These are phyloP conservation scores for Zele albiditarsus DNA, from an alignment of 2,888 invertebrate genomes.

Conservation along the genomic window DNA sequence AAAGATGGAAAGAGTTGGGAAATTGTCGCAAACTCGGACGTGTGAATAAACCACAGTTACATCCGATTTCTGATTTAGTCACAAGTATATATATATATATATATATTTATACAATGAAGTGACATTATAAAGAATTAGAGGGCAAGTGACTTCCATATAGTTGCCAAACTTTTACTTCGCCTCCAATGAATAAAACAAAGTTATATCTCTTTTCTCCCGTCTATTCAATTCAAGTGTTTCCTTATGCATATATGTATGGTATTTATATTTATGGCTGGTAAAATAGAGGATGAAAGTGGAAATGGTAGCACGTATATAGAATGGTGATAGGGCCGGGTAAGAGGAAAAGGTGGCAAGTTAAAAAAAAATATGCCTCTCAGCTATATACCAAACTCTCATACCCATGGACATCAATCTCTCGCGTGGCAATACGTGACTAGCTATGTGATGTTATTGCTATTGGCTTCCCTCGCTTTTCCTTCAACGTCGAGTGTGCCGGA, in stretches of 20 bases:
- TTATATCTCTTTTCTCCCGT: neutral
- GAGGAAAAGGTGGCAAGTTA: neutral
- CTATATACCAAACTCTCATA: constrained; percentile 5
- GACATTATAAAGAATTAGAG: too few species aligned
- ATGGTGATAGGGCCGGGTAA: neutral
- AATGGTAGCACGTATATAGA: neutral
- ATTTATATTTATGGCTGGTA: neutral
- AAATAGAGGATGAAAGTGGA: neutral
- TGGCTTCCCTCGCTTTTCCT: neutral
- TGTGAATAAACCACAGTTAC: too few species aligned
- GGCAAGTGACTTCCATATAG: too few species aligned
- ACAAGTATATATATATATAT: too few species aligned
- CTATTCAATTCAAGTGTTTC: neutral
- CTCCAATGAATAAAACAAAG: too few species aligned
- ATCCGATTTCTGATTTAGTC: too few species aligned
- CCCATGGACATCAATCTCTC: constrained; percentile 21
- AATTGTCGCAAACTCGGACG: too few species aligned
- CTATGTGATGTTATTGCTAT: constrained; percentile 30
- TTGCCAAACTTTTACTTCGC: too few species aligned
- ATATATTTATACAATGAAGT: too few species aligned
- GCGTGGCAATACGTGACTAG: constrained; percentile 27
- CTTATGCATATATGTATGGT: neutral
- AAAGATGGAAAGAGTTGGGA: too few species aligned
- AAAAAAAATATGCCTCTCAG: constrained; percentile 9
- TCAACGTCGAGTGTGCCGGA: neutral